Evolutionary conservation across 1,140 invertebrate species (phyloP), one percentile per base, ranked within the genome.

Genomic region (Chionoecetes opilio): DNA sequence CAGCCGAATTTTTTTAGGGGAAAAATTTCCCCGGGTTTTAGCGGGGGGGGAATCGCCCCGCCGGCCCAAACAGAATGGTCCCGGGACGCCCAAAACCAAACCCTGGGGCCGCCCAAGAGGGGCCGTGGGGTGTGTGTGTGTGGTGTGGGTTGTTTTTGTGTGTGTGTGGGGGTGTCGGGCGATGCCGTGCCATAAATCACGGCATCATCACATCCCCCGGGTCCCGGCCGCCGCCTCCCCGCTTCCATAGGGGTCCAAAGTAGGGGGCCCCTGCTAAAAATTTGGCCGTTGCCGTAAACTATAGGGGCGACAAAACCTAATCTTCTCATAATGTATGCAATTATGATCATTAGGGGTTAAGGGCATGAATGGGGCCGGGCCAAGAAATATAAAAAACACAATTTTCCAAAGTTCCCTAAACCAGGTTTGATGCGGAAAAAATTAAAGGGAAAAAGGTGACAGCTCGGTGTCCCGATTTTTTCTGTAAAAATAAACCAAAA

Each of bases 251-350:
- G 11, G 6, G 63, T 17, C n/a, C 63, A 75, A n/a, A 26, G 21
- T n/a, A 21, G 26, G 63, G 5, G 41, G 41, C 41, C 5, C 21
- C 63, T 75, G 63, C 63, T 75, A 26, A 75, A 75, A 75, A 75
- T 75, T 75, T 6, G 63, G n/a, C 63, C 63, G 21, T 75, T 75
- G 63, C 63, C 63, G 63, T 75, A 26, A 75, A 75, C 63, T 75
- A 75, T 21, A n/a, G 63, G 6, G 63, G 63, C 63, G 63, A n/a
- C 21, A 26, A 17, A n/a, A n/a, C 63, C 63, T 75, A 75, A 75
- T 75, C 63, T n/a, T 75, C 63, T 75, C 8, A 75, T 75, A 75
- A n/a, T 75, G 63, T 75, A 75, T 75, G 63, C 63, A 75, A 75
- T 75, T 75, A 75, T 75, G 63, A n/a, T n/a, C 63, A 75, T 75